Conservation (phyloP, 2,888 invertebrate genomes). For the Drosophila ustulata region DNA sequence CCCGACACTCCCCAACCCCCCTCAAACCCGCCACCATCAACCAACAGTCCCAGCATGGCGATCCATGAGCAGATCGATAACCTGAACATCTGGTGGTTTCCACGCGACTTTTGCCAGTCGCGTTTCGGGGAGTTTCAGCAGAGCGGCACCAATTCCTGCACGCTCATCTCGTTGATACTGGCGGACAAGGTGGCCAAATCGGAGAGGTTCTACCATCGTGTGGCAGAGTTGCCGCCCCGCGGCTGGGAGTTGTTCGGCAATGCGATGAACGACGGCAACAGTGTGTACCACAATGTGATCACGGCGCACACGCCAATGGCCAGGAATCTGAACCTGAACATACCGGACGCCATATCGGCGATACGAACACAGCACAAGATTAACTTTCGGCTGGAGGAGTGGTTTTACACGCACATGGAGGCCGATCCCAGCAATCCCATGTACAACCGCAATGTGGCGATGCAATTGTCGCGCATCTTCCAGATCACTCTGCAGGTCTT, state of each 20-base stretch:
- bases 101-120: constrained; percentile 87
- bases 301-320: constrained; percentile 77
- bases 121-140: constrained; percentile 86
- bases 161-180: constrained; percentile 87
- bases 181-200: constrained; percentile 85
- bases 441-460: constrained; percentile 72
- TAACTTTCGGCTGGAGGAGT: constrained; percentile 77
- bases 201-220: constrained; percentile 62
- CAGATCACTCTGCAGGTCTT: constrained; percentile 77
- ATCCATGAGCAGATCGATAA: constrained; percentile 77
- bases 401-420: constrained; percentile 82
- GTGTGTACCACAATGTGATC: constrained; percentile 86
- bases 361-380: constrained; percentile 81
- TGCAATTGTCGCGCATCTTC: constrained; percentile 74
- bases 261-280: constrained; percentile 87
- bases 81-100: constrained; percentile 86
- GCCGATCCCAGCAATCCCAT: constrained; percentile 71
- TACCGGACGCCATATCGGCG: constrained; percentile 86
- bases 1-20: not conserved
- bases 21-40: not conserved
- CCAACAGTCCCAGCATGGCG: constrained; percentile 73
- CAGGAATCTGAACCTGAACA: constrained; percentile 86
- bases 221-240: constrained; percentile 71
- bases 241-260: constrained; percentile 86
- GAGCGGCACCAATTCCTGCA: constrained; percentile 88